These are phyloP conservation scores for Athalia cordata DNA, from an alignment of 2,888 invertebrate genomes.

Conservation along the genomic window DNA sequence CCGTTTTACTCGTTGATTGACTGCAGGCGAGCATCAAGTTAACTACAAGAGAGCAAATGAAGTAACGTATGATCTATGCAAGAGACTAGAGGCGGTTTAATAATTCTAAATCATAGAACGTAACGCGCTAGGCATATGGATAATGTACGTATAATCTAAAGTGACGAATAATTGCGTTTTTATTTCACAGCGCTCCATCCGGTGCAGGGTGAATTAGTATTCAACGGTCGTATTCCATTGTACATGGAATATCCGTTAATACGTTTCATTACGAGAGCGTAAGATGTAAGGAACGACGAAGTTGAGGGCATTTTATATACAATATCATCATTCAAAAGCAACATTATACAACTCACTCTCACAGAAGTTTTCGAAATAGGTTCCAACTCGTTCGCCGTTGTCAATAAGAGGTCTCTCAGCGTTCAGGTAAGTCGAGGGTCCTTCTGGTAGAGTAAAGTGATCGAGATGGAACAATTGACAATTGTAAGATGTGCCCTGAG, in stretches of 20 bases:
- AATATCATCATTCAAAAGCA: too few relatives aligned
- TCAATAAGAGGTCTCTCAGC: slow-evolving; percentile 93
- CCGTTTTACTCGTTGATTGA: too few relatives aligned
- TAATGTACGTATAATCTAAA: background rate
- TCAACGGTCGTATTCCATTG: slow-evolving; percentile 15
- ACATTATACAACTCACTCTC: slow-evolving; percentile 81
- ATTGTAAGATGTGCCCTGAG: slow-evolving; percentile 87
- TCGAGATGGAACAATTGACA: slow-evolving; percentile 94
- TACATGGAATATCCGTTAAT: slow-evolving; percentile 18
- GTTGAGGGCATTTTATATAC: background rate
- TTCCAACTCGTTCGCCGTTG: slow-evolving; percentile 92
- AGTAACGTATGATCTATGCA: background rate
- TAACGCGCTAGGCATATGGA: background rate
- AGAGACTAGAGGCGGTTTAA: background rate
- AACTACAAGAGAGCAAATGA: background rate
- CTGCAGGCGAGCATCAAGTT: background rate
- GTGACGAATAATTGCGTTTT: slow-evolving; percentile 35
- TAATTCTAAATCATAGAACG: slow-evolving; percentile 25
- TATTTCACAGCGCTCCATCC: slow-evolving; percentile 25
- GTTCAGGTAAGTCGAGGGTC: slow-evolving; percentile 92
- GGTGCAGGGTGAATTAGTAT: slow-evolving; percentile 32
- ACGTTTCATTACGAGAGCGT: slow-evolving; percentile 7
- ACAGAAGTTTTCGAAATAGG: slow-evolving; percentile 93
- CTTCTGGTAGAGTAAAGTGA: slow-evolving; percentile 93
- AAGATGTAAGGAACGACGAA: background rate